Base-by-base conservation (phyloP, 1,140 invertebrate genomes). In the Meloidogyne exigua region DNA sequence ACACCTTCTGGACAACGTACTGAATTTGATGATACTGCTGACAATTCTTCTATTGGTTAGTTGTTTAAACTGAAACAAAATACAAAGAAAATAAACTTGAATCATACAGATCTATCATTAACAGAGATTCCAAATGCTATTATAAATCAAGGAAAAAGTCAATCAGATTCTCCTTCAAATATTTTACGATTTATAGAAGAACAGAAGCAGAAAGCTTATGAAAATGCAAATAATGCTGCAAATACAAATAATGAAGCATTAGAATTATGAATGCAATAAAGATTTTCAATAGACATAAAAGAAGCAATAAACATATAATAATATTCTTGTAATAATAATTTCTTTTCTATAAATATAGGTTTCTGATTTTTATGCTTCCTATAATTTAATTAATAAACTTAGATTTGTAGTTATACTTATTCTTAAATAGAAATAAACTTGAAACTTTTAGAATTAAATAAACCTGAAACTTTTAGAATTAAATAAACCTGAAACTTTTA, bases 121-220 rank as follows among this genome's bases (percentile, higher is more conserved):
- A 25, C 74, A 44, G 74, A 75, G 36, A 65, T 75, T 15, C 75
- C 74, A 49, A 64, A 28, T 23, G 65, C n/a, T n/a, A n/a, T 36
- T 21, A 57, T 74, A 21, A 28, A 25, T 44, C 62, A 75, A 28
- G 49, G 65, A 15, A 25, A 39, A 13, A 32, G 18, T 18, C 74
- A 75, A 18, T 21, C 71, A 2, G 74, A 42, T 1, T 39, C 73
- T 62, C 70, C 66, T 18, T 25, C 70, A 7, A 75, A 44, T 64
- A 70, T 75, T 18, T 66, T 75, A 12, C 18, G 49, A 21, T 74
- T 75, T 32, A 75, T 75, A 36, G 66, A 75, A 44, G 66, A 75
- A 21, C 74, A 75, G 13, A 68, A 68, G 23, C 74, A 70, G 1
- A 76, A 21, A 21, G 74, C 71, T 49, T 25, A 49, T 63, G 65